Percentiles rank a stretch among this genome's conserved stretches.
Conservation (phyloP, 2,888 invertebrate species). For the Leucophenga maculata region DNA sequence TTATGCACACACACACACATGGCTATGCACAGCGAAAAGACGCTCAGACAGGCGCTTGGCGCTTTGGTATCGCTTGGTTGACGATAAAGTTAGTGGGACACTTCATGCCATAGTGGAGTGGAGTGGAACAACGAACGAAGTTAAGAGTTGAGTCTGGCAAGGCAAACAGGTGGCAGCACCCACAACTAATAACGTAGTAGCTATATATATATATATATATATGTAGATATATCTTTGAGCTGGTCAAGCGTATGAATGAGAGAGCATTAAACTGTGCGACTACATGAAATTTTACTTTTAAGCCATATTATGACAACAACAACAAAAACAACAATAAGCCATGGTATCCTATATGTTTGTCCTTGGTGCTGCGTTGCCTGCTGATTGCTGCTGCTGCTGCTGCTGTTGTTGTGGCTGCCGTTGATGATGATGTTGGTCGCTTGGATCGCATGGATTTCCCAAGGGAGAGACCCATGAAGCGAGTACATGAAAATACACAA, state of each 20-base stretch:
- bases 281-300: constrained; percentile 24
- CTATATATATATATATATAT: too few relatives aligned
- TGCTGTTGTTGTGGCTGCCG: constrained; percentile 47
- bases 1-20: constrained; percentile 43
- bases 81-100: constrained; percentile 10
- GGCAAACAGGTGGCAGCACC: constrained; percentile 18
- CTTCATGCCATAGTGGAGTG: too few relatives aligned
- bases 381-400: constrained; percentile 29
- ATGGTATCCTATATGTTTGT: neutral
- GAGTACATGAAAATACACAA: constrained; percentile 14
- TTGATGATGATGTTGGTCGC: constrained; percentile 69
- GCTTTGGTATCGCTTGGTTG: neutral
- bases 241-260: neutral
- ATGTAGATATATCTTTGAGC: too few relatives aligned
- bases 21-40: neutral
- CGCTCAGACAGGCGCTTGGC: neutral
- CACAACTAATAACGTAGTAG: neutral
- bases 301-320: constrained; percentile 29
- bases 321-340: constrained; percentile 18
- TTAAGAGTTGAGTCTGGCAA: neutral
- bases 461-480: constrained; percentile 54
- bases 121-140: too few relatives aligned
- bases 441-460: constrained; percentile 68
- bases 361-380: neutral
- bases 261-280: constrained; percentile 7